Evolutionary conservation across 2,797 vertebrate species (phyloP).

Genomic region (Carapus acus): DNA sequence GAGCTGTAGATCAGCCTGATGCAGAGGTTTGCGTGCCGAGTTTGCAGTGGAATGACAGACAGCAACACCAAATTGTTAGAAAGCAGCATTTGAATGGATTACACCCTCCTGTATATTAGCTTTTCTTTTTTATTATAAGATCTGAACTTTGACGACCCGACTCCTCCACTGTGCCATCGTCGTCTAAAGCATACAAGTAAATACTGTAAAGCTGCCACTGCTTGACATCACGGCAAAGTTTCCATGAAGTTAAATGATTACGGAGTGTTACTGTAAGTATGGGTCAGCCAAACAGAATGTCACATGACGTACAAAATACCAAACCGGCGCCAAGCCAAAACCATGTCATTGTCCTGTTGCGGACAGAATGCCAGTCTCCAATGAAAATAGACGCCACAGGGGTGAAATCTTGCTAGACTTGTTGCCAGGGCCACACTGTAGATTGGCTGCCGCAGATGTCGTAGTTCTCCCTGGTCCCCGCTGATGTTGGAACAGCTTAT

Average conservation of each 20-base stretch:
- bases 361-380: slow-evolving; percentile 42
- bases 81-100: slow-evolving; percentile 25
- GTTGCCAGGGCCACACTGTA: slow-evolving; percentile 56
- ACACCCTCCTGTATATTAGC: neutral
- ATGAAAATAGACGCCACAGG: slow-evolving; percentile 47
- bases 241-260: slow-evolving; percentile 39
- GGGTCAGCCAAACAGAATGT: slow-evolving; percentile 49
- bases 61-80: slow-evolving; percentile 22
- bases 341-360: slow-evolving; percentile 50
- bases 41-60: slow-evolving; percentile 30
- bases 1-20: slow-evolving; percentile 51
- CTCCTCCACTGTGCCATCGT: slow-evolving; percentile 24
- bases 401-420: slow-evolving; percentile 52
- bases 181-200: too few relatives aligned
- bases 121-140: too few relatives aligned
- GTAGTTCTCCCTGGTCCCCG: slow-evolving; percentile 46
- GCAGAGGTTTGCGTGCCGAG: slow-evolving; percentile 42
- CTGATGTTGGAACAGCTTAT: slow-evolving; percentile 54
- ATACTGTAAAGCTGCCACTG: slow-evolving; percentile 20
- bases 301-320: slow-evolving; percentile 48
- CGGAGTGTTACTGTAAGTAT: slow-evolving; percentile 45
- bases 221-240: slow-evolving; percentile 31
- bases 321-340: slow-evolving; percentile 41
- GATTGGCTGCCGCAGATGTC: slow-evolving; percentile 54
- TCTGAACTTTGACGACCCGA: slow-evolving; percentile 11